A percentile compares a stretch with the other conserved stretches of the same genome.
These are phyloP conservation scores for Etheostoma spectabile DNA, from an alignment of 2,113 vertebrate species.

Conservation along the genomic window DNA sequence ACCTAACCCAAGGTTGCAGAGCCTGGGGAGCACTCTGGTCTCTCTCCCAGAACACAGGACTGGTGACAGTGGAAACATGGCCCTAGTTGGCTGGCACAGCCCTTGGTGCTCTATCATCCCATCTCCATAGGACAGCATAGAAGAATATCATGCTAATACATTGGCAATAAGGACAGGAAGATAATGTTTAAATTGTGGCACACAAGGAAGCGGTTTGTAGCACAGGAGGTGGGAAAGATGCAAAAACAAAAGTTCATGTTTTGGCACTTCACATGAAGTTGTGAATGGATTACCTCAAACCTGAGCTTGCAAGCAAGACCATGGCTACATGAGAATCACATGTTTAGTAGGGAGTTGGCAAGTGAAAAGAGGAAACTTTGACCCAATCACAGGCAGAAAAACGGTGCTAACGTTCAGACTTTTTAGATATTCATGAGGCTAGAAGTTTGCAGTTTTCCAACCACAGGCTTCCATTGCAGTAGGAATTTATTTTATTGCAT, in stretches of 20 bases:
- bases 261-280: conserved; percentile 61
- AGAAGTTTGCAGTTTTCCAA: conserved; percentile 26
- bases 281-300: conserved; percentile 38
- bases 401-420: background rate
- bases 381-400: conserved; percentile 14
- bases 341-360: background rate
- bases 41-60: conserved; percentile 27
- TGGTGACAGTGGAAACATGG: conserved; percentile 40
- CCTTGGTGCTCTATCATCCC: conserved; percentile 50
- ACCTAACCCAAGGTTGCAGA: background rate
- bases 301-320: conserved; percentile 52
- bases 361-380: conserved; percentile 15
- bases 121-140: conserved; percentile 19
- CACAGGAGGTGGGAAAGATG: background rate
- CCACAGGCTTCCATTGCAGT: conserved; percentile 31
- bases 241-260: background rate
- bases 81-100: conserved; percentile 49
- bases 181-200: conserved; percentile 31
- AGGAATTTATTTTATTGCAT: conserved; percentile 64
- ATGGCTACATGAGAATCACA: conserved; percentile 26
- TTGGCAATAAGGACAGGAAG: background rate
- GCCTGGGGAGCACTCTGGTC: conserved; percentile 20
- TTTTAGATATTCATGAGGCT: background rate
- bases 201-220: conserved; percentile 3
- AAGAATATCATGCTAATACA: conserved; percentile 34